Evolutionary conservation across 2,797 vertebrate genomes (phyloP).

Genomic region (Microctenopoma stevenorrisi): DNA sequence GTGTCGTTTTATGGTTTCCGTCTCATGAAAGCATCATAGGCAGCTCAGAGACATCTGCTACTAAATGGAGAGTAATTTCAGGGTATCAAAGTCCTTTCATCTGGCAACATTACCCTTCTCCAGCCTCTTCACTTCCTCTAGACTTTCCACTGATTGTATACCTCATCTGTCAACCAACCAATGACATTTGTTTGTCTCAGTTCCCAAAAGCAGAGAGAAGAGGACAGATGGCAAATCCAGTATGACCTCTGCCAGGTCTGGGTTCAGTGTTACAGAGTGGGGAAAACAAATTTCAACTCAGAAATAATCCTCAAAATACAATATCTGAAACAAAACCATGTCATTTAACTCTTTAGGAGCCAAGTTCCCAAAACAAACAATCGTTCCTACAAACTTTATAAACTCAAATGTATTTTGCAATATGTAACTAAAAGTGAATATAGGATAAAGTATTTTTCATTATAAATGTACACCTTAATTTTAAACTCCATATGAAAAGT

Average conservation of each 20-base stretch:
- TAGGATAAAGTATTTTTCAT: background rate
- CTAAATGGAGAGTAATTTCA: constrained; percentile 45
- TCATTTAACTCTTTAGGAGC: background rate
- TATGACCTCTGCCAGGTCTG: constrained; percentile 39
- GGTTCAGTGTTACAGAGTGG: constrained; percentile 14
- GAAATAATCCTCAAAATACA: background rate
- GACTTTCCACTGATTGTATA: constrained; percentile 50
- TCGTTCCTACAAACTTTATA: background rate
- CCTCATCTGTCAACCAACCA: constrained; percentile 55
- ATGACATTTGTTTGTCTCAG: constrained; percentile 53
- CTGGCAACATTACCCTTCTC: constrained; percentile 39
- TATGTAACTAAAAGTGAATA: background rate
- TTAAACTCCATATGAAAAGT: constrained; percentile 1
- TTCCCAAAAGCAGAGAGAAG: constrained; percentile 47
- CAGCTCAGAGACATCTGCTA: constrained; percentile 38
- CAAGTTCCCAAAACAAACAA: background rate
- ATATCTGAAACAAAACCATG: background rate
- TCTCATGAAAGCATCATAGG: constrained; percentile 9
- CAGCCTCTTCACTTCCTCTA: constrained; percentile 52
- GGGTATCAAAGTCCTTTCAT: constrained; percentile 54
- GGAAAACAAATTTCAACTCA: constrained; percentile 14
- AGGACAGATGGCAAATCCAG: constrained; percentile 56
- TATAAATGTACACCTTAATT: constrained; percentile 28
- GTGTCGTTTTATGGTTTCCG: constrained; percentile 28
- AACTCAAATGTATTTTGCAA: background rate